phyloP scores from a whole-genome alignment of 2,797 vertebrate species.

The Acridotheres tristis region DNA sequence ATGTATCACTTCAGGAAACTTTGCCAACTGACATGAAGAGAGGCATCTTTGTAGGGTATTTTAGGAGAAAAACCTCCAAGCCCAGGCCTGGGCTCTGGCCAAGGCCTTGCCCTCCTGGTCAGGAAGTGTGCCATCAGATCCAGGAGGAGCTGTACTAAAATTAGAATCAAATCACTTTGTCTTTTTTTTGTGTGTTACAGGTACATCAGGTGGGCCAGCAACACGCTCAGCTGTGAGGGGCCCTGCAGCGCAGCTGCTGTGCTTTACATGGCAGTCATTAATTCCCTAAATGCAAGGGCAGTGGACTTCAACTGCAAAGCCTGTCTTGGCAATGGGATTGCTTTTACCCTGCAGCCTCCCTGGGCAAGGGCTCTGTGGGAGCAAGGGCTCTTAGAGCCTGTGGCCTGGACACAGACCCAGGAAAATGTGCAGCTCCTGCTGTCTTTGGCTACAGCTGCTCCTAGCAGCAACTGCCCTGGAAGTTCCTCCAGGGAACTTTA shows the following conservation, averaged over 20 bases:
- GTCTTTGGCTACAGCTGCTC: too few species aligned
- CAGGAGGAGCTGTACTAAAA: background rate
- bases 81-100: background rate
- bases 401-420: background rate
- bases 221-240: background rate
- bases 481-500: too few species aligned
- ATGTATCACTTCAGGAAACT: background rate
- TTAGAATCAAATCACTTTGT: background rate
- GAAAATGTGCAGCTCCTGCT: background rate
- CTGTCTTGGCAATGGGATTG: background rate
- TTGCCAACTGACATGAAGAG: background rate
- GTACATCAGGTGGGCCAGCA: background rate
- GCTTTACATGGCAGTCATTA: background rate
- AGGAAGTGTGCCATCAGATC: background rate
- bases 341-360: background rate
- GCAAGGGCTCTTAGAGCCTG: too few species aligned
- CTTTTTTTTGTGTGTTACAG: accelerated
- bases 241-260: background rate
- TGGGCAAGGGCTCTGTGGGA: background rate
- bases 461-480: too few species aligned
- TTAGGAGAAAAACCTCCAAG: background rate
- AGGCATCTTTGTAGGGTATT: background rate
- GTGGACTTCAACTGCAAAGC: background rate
- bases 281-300: background rate
- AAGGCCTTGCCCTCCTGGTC: background rate